These are phyloP conservation scores for Drosophila buzzatii DNA, from an alignment of 2,888 invertebrate genomes.

Conservation along the genomic window DNA sequence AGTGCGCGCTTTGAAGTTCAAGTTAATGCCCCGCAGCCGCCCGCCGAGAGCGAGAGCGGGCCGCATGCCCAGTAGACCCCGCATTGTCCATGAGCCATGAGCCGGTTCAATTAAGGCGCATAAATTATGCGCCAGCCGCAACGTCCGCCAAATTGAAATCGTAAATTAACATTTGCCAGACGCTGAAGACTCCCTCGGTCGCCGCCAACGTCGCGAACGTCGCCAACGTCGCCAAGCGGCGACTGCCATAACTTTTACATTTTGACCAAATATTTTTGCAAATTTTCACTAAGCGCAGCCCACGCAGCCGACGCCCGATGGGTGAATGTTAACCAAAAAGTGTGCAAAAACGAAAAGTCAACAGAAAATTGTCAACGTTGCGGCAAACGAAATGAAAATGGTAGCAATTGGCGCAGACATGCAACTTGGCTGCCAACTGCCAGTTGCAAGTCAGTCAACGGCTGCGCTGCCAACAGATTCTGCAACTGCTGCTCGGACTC, in stretches of 20 bases:
- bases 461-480: conserved; percentile 37
- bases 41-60: background rate
- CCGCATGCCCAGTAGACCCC: conserved; percentile 7
- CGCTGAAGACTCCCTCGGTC: conserved; percentile 29
- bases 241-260: conserved; percentile 77
- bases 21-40: conserved; percentile 50
- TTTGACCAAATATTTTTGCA: conserved; percentile 81
- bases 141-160: conserved; percentile 80
- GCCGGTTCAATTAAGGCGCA: conserved; percentile 79
- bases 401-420: conserved; percentile 77
- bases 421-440: conserved; percentile 76
- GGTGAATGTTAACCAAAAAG: conserved; percentile 57
- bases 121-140: conserved; percentile 75
- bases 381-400: conserved; percentile 78
- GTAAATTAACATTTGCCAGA: conserved; percentile 81
- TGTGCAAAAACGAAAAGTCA: conserved; percentile 7
- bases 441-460: conserved; percentile 77
- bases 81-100: conserved; percentile 45
- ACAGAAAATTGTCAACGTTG: conserved; percentile 64
- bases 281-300: conserved; percentile 79
- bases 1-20: conserved; percentile 76
- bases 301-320: conserved; percentile 74
- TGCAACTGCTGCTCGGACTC: conserved; percentile 13
- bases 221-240: conserved; percentile 8
- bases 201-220: background rate